Base-by-base conservation (phyloP, 2,797 vertebrate species). In the Lithobates pipiens region DNA sequence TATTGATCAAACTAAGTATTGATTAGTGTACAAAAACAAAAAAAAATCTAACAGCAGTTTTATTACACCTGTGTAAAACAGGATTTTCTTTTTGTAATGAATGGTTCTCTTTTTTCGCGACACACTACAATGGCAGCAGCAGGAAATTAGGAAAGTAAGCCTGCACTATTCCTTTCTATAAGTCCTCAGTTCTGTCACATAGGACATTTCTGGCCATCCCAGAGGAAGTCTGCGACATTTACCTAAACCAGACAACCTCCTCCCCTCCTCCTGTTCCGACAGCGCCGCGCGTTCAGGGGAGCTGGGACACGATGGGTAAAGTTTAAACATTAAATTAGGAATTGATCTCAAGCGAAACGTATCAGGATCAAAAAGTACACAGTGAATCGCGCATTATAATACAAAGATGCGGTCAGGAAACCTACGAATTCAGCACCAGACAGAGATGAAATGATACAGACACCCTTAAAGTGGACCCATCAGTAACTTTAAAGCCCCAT, bases 291-390 rank as follows among this genome's bases (percentile, higher is more conserved):
- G 80, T 83, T 87, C 80, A 69, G 80, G 85, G 80, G 80, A 75
- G 44, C 75, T 82, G 85, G 80, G 85, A 86, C 80, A 69, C 61
- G 63, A 44, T 87, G 80, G 75, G 85, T 87, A 87, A 87, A 87
- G 80, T 87, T 87, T 87, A 87, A 87, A 83, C 80, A 87, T 87
- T 79, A 87, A 87, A 87, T 87, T 83, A 83, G 80, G 80, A 87
- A 87, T 87, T 87, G 80, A 87, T 83, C 80, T 87, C 69, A 87
- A 79, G 80, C 63, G 44, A 79, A 87, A 86, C 69, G 69, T 76
- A 63, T 86, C 79, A 71, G 74, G 32, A 63, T 82, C 85, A 86
- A 86, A 73, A 81, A 76, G 71, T 75, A 68, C 44, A 71, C 78
- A 32, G 32, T 77, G 68, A 78, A 86, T 77, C 29, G 39, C n/a